Evolutionary conservation across 2,797 vertebrate genomes (phyloP).

Genomic region (Lacerta agilis): DNA sequence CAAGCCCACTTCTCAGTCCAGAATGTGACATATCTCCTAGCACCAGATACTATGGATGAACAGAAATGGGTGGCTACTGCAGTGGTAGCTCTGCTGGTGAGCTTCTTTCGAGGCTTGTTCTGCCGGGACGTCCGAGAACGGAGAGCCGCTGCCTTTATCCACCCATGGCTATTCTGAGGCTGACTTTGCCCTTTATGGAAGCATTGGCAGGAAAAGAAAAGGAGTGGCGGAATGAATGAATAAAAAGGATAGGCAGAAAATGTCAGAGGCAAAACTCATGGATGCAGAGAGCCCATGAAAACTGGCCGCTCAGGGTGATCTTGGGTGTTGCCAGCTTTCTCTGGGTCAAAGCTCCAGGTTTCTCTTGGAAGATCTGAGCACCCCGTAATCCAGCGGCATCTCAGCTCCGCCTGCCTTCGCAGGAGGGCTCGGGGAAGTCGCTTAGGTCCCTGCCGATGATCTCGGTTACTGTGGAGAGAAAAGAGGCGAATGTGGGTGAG

Average conservation of each 20-base stretch:
- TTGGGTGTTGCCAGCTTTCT: background rate
- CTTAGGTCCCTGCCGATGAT: constrained; percentile 92
- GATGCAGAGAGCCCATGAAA: background rate
- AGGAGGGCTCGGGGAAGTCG: constrained; percentile 82
- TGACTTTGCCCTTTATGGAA: background rate
- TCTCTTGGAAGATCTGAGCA: background rate
- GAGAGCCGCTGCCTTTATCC: background rate
- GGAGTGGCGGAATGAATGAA: too few relatives aligned
- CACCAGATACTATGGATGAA: background rate
- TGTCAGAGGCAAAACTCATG: background rate
- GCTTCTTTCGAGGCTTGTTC: background rate
- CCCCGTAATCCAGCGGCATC: constrained; percentile 9
- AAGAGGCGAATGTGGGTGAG: background rate
- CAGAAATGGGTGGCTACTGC: too few relatives aligned
- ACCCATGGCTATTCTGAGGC: background rate
- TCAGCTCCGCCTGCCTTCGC: constrained; percentile 76
- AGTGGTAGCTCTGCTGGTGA: background rate
- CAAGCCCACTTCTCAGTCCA: background rate
- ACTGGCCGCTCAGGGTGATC: background rate
- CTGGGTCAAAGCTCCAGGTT: background rate
- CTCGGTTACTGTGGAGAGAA: constrained; percentile 85
- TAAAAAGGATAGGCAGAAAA: background rate
- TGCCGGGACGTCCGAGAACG: too few relatives aligned
- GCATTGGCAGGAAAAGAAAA: background rate
- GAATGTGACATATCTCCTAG: background rate